Percentiles rank a stretch among this genome's conserved stretches.
Evolutionary conservation across 1,140 invertebrate genomes (phyloP).

Genomic region (Drosophila arawakana): DNA sequence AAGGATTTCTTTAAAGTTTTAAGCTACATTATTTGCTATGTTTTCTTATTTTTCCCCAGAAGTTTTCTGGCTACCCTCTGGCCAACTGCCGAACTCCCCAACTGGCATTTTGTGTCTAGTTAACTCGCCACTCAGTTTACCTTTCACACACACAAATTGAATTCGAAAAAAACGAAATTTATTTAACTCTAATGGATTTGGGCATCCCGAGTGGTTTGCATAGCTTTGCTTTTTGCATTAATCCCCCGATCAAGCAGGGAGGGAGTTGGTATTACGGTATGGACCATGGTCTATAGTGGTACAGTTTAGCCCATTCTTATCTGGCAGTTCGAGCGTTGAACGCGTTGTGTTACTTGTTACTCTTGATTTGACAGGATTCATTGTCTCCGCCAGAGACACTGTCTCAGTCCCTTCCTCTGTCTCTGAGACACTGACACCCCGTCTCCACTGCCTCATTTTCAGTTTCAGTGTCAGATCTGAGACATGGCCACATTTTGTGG

Average conservation of each 20-base stretch:
- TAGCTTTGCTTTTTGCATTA: conserved; percentile 16
- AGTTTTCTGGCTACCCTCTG: conserved; percentile 44
- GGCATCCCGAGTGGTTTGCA: conserved; percentile 58
- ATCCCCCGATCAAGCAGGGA: background rate
- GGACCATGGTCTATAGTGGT: background rate
- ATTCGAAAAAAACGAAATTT: conserved; percentile 72
- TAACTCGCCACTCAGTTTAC: conserved; percentile 43
- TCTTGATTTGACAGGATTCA: conserved; percentile 80
- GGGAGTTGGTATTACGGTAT: background rate
- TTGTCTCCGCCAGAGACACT: conserved; percentile 70
- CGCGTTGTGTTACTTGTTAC: conserved; percentile 47
- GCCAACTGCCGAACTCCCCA: conserved; percentile 1
- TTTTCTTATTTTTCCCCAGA: background rate
- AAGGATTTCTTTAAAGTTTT: too few relatives aligned
- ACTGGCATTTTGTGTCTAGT: conserved; percentile 48
- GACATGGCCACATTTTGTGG: conserved; percentile 29
- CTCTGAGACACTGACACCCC: background rate
- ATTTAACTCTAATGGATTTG: conserved; percentile 79
- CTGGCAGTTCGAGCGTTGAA: conserved; percentile 29
- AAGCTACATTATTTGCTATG: background rate
- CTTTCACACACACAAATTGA: conserved; percentile 57
- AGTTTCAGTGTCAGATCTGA: conserved; percentile 17
- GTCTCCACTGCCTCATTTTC: conserved; percentile 3
- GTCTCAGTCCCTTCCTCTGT: conserved; percentile 1
- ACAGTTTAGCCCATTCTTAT: conserved; percentile 6